These are phyloP conservation scores for Chaunax sp. DNA, from an alignment of 2,797 vertebrate species.

Conservation along the genomic window DNA sequence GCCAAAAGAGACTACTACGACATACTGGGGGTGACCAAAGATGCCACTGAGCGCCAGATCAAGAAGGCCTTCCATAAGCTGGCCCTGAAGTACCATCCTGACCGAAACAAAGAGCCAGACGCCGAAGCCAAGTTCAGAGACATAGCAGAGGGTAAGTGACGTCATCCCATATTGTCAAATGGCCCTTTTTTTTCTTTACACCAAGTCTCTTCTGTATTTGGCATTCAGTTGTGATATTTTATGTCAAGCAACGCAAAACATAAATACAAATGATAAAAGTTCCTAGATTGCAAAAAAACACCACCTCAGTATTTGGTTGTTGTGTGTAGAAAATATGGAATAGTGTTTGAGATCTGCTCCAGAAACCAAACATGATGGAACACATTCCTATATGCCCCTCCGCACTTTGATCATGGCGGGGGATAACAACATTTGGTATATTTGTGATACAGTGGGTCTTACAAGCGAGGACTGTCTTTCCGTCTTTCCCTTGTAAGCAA, in stretches of 20 bases:
- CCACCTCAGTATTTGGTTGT: too few species aligned
- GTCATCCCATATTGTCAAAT: not conserved
- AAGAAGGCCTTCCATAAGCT: constrained; percentile 98
- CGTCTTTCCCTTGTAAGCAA: too few species aligned
- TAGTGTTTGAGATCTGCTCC: not conserved
- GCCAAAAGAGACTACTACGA: constrained; percentile 95
- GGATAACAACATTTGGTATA: too few species aligned
- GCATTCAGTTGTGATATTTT: not conserved
- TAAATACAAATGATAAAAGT: not conserved
- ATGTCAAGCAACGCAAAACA: not conserved
- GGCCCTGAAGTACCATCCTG: constrained; percentile 96
- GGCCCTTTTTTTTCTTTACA: not conserved
- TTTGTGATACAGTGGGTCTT: not conserved
- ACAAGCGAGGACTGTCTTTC: too few species aligned
- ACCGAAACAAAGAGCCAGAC: constrained; percentile 94
- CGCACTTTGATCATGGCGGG: too few species aligned
- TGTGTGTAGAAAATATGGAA: not conserved
- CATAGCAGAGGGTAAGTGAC: constrained; percentile 92
- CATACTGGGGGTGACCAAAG: constrained; percentile 92
- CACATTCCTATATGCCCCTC: too few species aligned
- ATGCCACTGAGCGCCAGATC: constrained; percentile 93
- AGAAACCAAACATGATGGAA: too few species aligned
- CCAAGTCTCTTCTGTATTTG: not conserved
- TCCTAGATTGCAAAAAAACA: too few species aligned
- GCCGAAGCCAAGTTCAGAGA: constrained; percentile 95